Percentiles rank a stretch among this genome's conserved stretches.
phyloP scores from a whole-genome alignment of 2,113 vertebrate species.

The Cebidichthys violaceus region DNA sequence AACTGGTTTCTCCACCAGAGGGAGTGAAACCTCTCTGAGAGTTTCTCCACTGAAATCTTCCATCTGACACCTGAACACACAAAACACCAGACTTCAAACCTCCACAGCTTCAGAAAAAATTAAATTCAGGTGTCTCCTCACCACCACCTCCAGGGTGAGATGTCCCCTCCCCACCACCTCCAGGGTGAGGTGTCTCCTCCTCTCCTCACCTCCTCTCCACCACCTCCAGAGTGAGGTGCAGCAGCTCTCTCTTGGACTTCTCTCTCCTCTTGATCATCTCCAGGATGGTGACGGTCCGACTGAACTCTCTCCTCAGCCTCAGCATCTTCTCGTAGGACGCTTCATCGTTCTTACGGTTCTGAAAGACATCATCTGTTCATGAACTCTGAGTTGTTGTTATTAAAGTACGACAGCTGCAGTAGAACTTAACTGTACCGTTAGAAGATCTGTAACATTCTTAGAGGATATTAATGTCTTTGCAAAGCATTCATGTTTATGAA shows the following conservation, averaged over 20 bases:
- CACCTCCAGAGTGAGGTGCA: slow-evolving; percentile 94
- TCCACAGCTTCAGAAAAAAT: no score
- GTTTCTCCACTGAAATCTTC: slow-evolving; percentile 93
- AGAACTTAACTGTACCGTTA: no score
- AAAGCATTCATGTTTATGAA: no score
- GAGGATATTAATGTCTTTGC: no score
- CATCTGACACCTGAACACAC: slow-evolving; percentile 87
- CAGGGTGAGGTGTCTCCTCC: neutral
- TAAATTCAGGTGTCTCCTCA: no score
- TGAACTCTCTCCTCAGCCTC: slow-evolving; percentile 92
- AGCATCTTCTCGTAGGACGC: slow-evolving; percentile 96
- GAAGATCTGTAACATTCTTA: no score
- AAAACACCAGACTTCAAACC: neutral
- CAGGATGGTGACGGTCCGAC: slow-evolving; percentile 93
- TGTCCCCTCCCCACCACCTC: no score
- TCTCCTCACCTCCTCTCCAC: slow-evolving; percentile 91
- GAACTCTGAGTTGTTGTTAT: no score
- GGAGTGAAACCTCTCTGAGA: slow-evolving; percentile 90
- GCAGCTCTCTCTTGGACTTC: slow-evolving; percentile 92
- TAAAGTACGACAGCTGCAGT: no score
- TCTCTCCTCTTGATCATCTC: slow-evolving; percentile 97
- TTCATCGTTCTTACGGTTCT: slow-evolving; percentile 97
- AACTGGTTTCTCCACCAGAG: slow-evolving; percentile 88
- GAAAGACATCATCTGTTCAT: neutral
- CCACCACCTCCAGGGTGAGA: no score